A percentile compares a stretch with the other conserved stretches of the same genome.
Evolutionary conservation across 2,888 invertebrate species (phyloP).

Genomic region (Sinelater perroti): DNA sequence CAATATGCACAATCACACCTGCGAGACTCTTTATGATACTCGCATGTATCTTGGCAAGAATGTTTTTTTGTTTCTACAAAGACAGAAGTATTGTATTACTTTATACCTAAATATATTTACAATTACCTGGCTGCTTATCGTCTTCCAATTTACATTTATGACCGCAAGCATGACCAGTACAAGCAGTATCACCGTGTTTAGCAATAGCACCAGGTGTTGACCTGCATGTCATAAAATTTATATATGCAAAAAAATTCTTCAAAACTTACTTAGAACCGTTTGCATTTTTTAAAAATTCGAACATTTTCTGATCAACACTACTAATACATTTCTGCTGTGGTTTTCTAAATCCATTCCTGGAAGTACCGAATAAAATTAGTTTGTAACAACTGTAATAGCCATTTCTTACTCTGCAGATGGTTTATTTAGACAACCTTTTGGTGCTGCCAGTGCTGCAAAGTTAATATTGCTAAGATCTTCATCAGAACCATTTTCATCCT

Average conservation of each 20-base stretch:
- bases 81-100: neutral
- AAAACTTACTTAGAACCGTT: constrained; percentile 29
- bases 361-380: neutral
- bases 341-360: constrained; percentile 28
- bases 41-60: constrained; percentile 46
- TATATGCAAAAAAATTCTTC: neutral
- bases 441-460: neutral
- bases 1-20: constrained; percentile 59
- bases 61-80: constrained; percentile 46
- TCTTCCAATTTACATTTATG: constrained; percentile 42
- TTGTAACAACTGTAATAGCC: no score
- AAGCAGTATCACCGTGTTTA: constrained; percentile 30
- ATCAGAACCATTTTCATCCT: constrained; percentile 2
- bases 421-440: neutral
- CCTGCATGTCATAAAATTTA: constrained; percentile 7
- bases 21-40: constrained; percentile 54
- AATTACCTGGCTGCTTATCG: constrained; percentile 27
- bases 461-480: constrained; percentile 1
- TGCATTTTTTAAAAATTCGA: constrained; percentile 35
- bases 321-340: constrained; percentile 26
- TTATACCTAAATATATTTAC: neutral
- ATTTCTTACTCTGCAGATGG: constrained; percentile 3
- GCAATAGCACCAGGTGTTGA: constrained; percentile 14
- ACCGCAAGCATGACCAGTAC: constrained; percentile 39
- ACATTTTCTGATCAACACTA: constrained; percentile 27